Conservation (phyloP, 1,140 invertebrate species). For the Hypsibius dujardini region DNA sequence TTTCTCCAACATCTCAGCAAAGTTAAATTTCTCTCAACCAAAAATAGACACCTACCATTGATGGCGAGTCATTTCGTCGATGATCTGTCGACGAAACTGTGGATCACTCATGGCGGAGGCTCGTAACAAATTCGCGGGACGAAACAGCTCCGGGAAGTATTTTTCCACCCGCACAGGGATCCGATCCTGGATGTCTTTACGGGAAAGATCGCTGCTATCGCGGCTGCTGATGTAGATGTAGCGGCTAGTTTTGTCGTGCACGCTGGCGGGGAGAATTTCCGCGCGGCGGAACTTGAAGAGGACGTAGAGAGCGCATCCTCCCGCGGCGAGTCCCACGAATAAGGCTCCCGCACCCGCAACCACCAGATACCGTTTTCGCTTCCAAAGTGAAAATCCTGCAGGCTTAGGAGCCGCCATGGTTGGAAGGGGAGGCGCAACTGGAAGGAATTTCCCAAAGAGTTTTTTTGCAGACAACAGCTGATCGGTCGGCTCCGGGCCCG, state of each 20-base stretch:
- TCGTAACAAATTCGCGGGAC: neutral
- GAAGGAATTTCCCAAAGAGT: no score
- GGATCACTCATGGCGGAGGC: neutral
- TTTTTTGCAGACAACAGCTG: no score
- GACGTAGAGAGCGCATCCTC: neutral
- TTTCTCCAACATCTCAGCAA: no score
- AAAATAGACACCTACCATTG: no score
- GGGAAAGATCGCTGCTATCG: neutral
- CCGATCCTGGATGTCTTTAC: conserved; percentile 8
- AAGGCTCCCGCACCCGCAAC: neutral
- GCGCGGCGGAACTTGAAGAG: neutral
- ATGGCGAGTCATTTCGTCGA: neutral
- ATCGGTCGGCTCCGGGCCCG: no score
- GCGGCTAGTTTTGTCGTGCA: neutral
- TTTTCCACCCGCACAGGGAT: conserved; percentile 2
- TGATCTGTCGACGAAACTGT: neutral
- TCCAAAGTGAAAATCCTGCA: no score
- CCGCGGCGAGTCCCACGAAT: neutral
- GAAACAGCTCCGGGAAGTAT: neutral
- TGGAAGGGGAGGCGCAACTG: no score
- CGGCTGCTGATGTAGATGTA: neutral
- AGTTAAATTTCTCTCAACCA: no score
- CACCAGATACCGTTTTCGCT: neutral
- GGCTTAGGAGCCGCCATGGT: no score
- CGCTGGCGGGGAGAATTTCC: neutral